These are phyloP conservation scores for Coluber constrictor DNA, from an alignment of 2,797 vertebrate species.

Conservation along the genomic window DNA sequence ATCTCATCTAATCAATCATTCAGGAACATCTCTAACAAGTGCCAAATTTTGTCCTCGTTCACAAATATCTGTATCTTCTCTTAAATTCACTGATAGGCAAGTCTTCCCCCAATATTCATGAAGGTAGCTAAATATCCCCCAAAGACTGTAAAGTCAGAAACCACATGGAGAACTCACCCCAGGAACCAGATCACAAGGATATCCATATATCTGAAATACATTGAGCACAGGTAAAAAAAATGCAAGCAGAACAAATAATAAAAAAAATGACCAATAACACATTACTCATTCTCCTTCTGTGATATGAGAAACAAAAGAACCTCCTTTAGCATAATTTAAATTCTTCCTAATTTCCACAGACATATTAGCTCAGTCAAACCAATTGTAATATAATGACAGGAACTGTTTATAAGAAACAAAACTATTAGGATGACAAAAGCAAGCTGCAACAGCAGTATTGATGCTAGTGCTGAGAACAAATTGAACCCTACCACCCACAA, in stretches of 20 bases:
- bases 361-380: slow-evolving; percentile 42
- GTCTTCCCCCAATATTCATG: not conserved
- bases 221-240: not conserved
- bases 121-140: not conserved
- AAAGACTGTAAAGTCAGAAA: not conserved
- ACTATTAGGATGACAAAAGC: slow-evolving; percentile 56
- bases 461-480: slow-evolving; percentile 48
- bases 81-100: not conserved
- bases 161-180: not conserved
- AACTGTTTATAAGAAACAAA: slow-evolving; percentile 58
- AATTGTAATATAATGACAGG: slow-evolving; percentile 44
- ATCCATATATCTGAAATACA: not conserved
- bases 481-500: slow-evolving; percentile 44
- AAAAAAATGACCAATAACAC: slow-evolving; percentile 20
- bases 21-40: not conserved
- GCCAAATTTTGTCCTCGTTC: not conserved
- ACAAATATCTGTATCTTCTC: not conserved
- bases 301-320: not conserved
- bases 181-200: not conserved
- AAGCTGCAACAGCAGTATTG: slow-evolving; percentile 49
- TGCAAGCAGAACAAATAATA: not conserved
- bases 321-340: slow-evolving; percentile 9
- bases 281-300: slow-evolving; percentile 14
- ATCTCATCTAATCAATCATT: not conserved
- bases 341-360: slow-evolving; percentile 31